Percentiles rank a stretch among this genome's conserved stretches.
Conservation (phyloP, 2,113 vertebrate genomes). For the Chlorodrepanis virens region DNA sequence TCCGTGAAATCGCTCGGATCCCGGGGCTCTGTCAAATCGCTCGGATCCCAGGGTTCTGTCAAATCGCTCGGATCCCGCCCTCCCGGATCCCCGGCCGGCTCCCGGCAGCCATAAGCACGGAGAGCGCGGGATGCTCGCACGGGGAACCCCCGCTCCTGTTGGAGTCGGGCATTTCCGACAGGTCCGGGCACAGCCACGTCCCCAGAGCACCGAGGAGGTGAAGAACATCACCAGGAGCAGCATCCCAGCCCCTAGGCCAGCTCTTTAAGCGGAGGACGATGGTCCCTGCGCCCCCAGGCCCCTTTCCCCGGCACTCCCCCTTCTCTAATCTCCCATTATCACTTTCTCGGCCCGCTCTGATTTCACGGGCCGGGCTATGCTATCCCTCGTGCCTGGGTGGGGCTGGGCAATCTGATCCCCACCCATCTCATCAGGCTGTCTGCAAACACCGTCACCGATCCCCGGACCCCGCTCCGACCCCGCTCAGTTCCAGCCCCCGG, state of each 20-base stretch:
- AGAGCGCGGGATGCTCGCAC: accelerated
- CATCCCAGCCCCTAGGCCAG: neutral
- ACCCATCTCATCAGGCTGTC: neutral
- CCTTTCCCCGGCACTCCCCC: neutral
- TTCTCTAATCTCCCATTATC: neutral
- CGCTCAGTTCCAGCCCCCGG: neutral
- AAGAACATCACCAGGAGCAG: neutral
- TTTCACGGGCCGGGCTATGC: neutral
- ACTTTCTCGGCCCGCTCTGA: conserved; percentile 2
- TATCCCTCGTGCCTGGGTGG: neutral
- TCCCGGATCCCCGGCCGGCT: accelerated
- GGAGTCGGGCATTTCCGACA: accelerated
- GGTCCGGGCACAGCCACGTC: accelerated
- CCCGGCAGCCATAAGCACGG: accelerated
- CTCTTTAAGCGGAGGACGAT: accelerated
- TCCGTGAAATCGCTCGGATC: too few species aligned
- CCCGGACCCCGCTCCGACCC: neutral
- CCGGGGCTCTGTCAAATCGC: too few species aligned
- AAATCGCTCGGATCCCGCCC: accelerated
- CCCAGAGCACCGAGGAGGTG: neutral
- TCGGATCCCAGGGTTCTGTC: too few species aligned
- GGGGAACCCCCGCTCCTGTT: accelerated
- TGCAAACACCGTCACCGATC: neutral
- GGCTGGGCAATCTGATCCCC: conserved; percentile 50
- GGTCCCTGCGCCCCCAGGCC: accelerated